A percentile compares a stretch with the other conserved stretches of the same genome.
Evolutionary conservation across 2,797 vertebrate genomes (phyloP).

Genomic region (Cichlasoma orientale): DNA sequence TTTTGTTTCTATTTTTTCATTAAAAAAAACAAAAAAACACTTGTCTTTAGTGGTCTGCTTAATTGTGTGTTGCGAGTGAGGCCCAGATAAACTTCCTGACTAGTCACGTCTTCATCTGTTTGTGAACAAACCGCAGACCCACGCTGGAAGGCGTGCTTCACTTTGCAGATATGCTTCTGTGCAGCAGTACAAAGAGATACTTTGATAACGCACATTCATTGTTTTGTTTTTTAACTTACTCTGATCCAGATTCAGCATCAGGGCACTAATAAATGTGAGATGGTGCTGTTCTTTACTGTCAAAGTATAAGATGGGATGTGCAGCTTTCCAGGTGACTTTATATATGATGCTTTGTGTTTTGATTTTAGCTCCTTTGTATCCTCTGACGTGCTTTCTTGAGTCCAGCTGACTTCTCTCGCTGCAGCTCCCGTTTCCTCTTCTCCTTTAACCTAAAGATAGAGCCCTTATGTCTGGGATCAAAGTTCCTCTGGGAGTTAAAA

Average conservation of each 20-base stretch:
- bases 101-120: neutral
- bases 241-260: neutral
- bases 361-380: neutral
- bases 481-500: constrained; percentile 63
- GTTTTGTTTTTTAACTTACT: neutral
- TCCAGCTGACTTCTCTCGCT: neutral
- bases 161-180: neutral
- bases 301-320: neutral
- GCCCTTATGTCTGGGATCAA: constrained; percentile 30
- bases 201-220: neutral
- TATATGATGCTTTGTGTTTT: neutral
- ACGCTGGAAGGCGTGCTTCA: neutral
- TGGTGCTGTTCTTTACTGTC: neutral
- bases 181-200: neutral
- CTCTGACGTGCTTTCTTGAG: neutral
- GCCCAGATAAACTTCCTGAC: constrained; percentile 1
- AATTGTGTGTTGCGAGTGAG: neutral
- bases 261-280: neutral
- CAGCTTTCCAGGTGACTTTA: neutral
- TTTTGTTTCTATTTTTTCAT: neutral
- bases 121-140: neutral
- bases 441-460: constrained; percentile 66
- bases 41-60: neutral
- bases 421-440: constrained; percentile 50
- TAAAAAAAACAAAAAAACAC: neutral